Base-by-base conservation (phyloP, 1,140 invertebrate species). In the Nixonia krombeini region DNA sequence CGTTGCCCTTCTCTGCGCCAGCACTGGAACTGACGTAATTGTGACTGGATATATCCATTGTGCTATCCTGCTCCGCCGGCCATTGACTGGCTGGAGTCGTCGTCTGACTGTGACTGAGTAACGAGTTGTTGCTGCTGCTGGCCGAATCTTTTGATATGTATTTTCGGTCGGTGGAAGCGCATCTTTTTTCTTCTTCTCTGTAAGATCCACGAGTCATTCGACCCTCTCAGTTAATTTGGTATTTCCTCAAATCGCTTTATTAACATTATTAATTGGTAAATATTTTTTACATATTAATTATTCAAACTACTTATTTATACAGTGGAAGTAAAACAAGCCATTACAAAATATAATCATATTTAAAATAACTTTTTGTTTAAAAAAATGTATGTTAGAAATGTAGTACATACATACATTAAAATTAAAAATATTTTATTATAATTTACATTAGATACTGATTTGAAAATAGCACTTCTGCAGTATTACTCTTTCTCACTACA, bases 151-250 rank as follows among this genome's bases (percentile, higher is more conserved):
- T 83, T 84, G 59, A 62, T 76, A 85, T 93, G 91, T 81, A 92
- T 87, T 86, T 93, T 93, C 88, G 90, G 89, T 87, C 91, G 88
- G 85, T 92, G 88, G 87, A 93, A 93, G 84, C 91, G 90, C 84
- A 89, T 87, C 82, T 90, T 89, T 85, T 88, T 89, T 90, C 90
- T 86, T 85, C 90, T 88, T 90, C 91, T 91, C 90, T 92, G 86
- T 55, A 76, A 77, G 49, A 56, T 28, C 1, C 10, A 47, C 8
- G 8, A 56, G 28, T 2, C 10, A 21, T 15, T 13, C 12, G 8
- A 26, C 4, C 17, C 40, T 26, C 18, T 23, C 29, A 10, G 28
- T 47, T 40, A 56, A 16, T 29, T 29, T 16, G 12, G 13, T 25
- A 10, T 12, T 44, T 6, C 41, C 3, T 1, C n/a, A n/a, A n/a